A percentile compares a stretch with the other conserved stretches of the same genome.
Evolutionary conservation across 1,140 invertebrate genomes (phyloP).

Genomic region (Odontomachus brunneus): DNA sequence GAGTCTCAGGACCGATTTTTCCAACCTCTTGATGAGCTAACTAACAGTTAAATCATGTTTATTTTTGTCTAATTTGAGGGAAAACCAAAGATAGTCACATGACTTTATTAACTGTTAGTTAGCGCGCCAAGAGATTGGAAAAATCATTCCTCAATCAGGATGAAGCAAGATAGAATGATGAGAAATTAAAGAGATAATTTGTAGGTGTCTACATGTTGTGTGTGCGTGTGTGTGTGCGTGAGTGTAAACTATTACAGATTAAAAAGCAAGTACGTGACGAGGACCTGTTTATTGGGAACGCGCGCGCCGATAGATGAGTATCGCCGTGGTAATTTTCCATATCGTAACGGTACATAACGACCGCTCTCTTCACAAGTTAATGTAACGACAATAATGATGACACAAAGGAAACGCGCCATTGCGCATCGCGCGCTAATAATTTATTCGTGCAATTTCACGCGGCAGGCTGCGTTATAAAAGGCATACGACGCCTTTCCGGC

Average conservation of each 20-base stretch:
- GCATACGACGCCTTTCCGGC: neutral
- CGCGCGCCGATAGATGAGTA: slow-evolving; percentile 25
- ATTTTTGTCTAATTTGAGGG: too few species aligned
- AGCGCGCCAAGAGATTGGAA: too few species aligned
- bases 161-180: too few species aligned
- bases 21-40: too few species aligned
- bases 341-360: slow-evolving; percentile 25
- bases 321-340: slow-evolving; percentile 9
- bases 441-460: neutral
- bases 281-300: slow-evolving; percentile 17
- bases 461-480: neutral
- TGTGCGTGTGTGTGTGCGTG: too few species aligned
- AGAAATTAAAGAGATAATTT: too few species aligned
- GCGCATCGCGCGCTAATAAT: neutral
- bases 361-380: slow-evolving; percentile 23
- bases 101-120: too few species aligned
- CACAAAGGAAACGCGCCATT: slow-evolving; percentile 2
- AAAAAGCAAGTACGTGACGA: neutral
- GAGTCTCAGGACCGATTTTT: too few species aligned
- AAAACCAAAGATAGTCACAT: too few species aligned
- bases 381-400: slow-evolving; percentile 9
- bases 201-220: too few species aligned
- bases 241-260: neutral
- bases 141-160: too few species aligned
- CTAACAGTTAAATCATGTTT: too few species aligned